Base-by-base conservation (phyloP, 2,888 invertebrate species). In the Lithophane leautieri region DNA sequence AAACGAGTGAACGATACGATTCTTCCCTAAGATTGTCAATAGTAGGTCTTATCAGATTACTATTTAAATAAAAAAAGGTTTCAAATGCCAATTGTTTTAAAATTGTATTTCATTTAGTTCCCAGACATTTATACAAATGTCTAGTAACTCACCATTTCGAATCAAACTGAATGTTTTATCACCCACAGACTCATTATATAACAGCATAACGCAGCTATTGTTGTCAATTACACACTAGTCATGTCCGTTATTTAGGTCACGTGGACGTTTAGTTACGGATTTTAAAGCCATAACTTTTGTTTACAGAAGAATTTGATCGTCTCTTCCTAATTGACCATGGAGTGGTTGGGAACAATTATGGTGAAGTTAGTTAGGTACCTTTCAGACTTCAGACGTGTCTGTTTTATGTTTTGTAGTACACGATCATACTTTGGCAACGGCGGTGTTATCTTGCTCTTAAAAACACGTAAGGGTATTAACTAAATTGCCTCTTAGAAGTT, bases 151-250 rank as follows among this genome's bases (percentile, higher is more conserved):
- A 40, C 61, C 7, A 34, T 34, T 71, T 66, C 47, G 66, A 28
- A n/a, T 54, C 14, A 50, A 34, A 62, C 40, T 54, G 19, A 58
- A 52, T 68, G 63, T 79, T 73, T 68, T 54, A 44, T 65, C 52
- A 78, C 11, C 34, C 42, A 25, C 62, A 52, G 67, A 44, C 42
- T 47, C 34, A 34, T 22, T 22, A 25, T 42, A 68, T 60, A 66
- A 52, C 7, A 54, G 25, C 16, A 62, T 12, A 68, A 52, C n/a
- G 40, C 42, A n/a, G 40, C 42, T 71, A 56, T 78, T 73, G 58
- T 72, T 78, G 47, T 19, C 28, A n/a, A 71, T 63, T 54, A 66
- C 44, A 62, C 16, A 63, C 22, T 19, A 28, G 42, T 66, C 25
- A 56, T 11, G n/a, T 14, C 1, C 4, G 19, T 7, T 44, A 42